These are phyloP conservation scores for Sapajus apella DNA, from an alignment of 2,113 vertebrate species.

Conservation along the genomic window DNA sequence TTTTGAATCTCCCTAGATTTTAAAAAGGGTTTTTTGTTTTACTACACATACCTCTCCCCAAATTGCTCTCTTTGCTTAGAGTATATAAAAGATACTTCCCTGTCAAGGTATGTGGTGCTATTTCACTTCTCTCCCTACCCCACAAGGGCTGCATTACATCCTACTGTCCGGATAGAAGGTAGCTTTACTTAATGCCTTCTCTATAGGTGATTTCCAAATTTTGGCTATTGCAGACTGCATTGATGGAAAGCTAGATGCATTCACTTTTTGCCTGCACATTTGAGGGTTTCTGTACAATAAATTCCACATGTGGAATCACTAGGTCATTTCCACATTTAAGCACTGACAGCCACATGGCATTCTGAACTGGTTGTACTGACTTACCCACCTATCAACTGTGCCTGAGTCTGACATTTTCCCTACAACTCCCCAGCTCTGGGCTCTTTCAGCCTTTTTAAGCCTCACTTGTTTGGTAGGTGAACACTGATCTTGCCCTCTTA, in stretches of 20 bases:
- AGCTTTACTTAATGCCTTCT: background rate
- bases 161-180: background rate
- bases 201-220: background rate
- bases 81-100: background rate
- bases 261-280: background rate
- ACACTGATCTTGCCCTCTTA: background rate
- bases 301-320: background rate
- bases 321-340: background rate
- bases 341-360: background rate
- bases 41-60: background rate
- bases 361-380: background rate
- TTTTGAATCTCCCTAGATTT: conserved; percentile 22
- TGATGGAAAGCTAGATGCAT: background rate
- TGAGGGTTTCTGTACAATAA: background rate
- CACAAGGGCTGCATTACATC: background rate
- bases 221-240: background rate
- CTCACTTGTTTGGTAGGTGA: background rate
- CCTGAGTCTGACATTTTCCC: background rate
- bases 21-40: background rate
- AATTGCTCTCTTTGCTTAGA: conserved; percentile 14
- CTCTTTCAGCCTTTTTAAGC: background rate
- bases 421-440: background rate
- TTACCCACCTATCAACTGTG: background rate
- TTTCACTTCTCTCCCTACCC: background rate
- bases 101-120: background rate